These are phyloP conservation scores for Xanthorhoe designata DNA, from an alignment of 2,888 invertebrate genomes.

Conservation along the genomic window DNA sequence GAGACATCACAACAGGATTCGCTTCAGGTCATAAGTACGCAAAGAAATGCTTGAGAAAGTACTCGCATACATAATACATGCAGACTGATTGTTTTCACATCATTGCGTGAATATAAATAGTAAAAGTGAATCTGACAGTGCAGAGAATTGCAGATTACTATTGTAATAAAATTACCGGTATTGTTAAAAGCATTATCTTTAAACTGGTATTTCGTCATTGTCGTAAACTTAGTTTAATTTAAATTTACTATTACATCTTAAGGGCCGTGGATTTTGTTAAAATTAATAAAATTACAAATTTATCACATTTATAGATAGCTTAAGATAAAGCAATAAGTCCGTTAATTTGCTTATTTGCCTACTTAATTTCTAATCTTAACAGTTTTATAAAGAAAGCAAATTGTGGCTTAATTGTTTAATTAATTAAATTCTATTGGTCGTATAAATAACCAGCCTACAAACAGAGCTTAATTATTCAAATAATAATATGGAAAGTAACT, in stretches of 20 bases:
- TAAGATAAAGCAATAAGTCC: too few relatives aligned
- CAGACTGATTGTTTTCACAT: slow-evolving; percentile 75
- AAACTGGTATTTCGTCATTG: too few relatives aligned
- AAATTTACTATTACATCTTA: too few relatives aligned
- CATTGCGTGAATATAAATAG: slow-evolving; percentile 71
- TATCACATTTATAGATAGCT: background rate
- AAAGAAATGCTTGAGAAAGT: slow-evolving; percentile 59
- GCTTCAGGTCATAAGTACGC: slow-evolving; percentile 48
- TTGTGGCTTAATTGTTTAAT: background rate
- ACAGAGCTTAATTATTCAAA: background rate
- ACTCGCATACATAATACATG: slow-evolving; percentile 50
- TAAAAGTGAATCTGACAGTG: slow-evolving; percentile 66
- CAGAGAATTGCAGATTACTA: slow-evolving; percentile 26
- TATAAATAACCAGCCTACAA: background rate
- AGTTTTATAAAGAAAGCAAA: too few relatives aligned
- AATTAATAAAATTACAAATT: background rate
- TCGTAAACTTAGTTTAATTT: too few relatives aligned
- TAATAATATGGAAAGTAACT: background rate
- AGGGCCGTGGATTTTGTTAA: too few relatives aligned
- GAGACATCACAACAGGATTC: slow-evolving; percentile 46
- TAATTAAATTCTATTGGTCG: background rate
- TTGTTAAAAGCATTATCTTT: background rate
- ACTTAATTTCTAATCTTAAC: too few relatives aligned
- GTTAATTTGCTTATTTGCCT: too few relatives aligned
- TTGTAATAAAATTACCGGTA: background rate